These are phyloP conservation scores for Halictus quadricinctus DNA, from an alignment of 2,888 invertebrate species.

Conservation along the genomic window DNA sequence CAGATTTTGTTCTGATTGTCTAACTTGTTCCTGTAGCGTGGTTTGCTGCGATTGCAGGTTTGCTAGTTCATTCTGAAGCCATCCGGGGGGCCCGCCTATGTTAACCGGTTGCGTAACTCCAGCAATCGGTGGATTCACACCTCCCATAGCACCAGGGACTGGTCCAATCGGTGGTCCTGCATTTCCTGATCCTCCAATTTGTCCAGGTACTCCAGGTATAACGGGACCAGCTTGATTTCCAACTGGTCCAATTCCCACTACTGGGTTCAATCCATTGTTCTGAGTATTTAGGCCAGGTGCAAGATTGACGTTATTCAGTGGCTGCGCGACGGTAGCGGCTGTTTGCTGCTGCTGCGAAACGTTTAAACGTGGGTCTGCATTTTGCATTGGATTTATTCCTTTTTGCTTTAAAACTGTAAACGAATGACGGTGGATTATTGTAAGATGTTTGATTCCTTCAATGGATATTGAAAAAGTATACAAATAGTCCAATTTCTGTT, in stretches of 20 bases:
- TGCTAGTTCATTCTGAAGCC: constrained; percentile 82
- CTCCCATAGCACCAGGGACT: constrained; percentile 70
- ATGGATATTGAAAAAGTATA: constrained; percentile 74
- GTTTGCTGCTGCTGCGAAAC: constrained; percentile 81
- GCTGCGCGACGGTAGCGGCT: constrained; percentile 77
- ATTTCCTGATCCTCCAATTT: constrained; percentile 72
- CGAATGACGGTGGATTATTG: constrained; percentile 81
- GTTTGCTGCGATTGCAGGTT: constrained; percentile 87
- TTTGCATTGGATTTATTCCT: constrained; percentile 83
- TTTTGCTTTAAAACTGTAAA: constrained; percentile 91
- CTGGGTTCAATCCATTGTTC: constrained; percentile 80
- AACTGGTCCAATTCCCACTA: constrained; percentile 76
- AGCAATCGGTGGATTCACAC: constrained; percentile 75
- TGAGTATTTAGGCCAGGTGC: constrained; percentile 84
- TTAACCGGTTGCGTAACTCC: constrained; percentile 73
- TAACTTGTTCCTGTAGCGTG: constrained; percentile 94
- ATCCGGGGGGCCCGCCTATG: constrained; percentile 83
- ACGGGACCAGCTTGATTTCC: constrained; percentile 73
- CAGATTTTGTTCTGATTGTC: constrained; percentile 97
- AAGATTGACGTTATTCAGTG: constrained; percentile 85
- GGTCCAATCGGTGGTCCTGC: constrained; percentile 73
- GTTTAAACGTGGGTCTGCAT: constrained; percentile 82
- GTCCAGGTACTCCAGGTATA: constrained; percentile 72
- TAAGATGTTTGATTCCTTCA: constrained; percentile 73
- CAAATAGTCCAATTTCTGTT: constrained; percentile 72